Conservation (phyloP, 2,888 invertebrate genomes). For the Drosophila recens region DNA sequence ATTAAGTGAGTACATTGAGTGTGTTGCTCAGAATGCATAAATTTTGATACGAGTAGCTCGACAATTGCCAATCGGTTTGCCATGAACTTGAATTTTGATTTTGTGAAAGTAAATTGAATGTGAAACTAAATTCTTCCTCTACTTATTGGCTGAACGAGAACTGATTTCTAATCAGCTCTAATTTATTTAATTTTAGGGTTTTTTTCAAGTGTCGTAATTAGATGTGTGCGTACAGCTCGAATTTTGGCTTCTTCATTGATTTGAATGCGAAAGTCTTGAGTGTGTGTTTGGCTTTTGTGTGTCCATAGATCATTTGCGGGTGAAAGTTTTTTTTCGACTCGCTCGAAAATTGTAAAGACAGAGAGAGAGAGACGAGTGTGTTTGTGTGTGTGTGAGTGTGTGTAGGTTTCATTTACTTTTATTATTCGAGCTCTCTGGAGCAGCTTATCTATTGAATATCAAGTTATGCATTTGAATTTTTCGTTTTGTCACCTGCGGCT, state of each 20-base stretch:
- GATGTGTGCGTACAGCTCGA: constrained; percentile 39
- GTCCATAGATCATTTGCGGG: constrained; percentile 75
- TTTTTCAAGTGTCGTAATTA: constrained; percentile 41
- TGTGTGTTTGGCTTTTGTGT: constrained; percentile 47
- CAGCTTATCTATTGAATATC: constrained; percentile 80
- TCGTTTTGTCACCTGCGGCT: constrained; percentile 76
- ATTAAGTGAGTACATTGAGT: not conserved
- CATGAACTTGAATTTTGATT: constrained; percentile 72
- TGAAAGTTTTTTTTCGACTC: constrained; percentile 72
- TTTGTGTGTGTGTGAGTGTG: constrained; percentile 46
- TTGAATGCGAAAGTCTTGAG: constrained; percentile 64
- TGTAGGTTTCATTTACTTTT: constrained; percentile 71
- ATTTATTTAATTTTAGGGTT: constrained; percentile 4
- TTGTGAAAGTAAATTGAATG: constrained; percentile 62
- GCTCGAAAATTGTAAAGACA: constrained; percentile 41
- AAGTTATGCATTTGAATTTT: constrained; percentile 79
- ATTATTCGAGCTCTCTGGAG: constrained; percentile 63
- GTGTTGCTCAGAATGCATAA: constrained; percentile 12
- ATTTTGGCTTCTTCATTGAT: constrained; percentile 40
- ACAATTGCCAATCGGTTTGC: constrained; percentile 51
- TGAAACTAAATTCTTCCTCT: constrained; percentile 34
- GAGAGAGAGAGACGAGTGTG: constrained; percentile 7
- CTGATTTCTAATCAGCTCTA: constrained; percentile 75
- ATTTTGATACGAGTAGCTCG: constrained; percentile 13
- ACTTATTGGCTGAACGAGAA: constrained; percentile 34